phyloP scores from a whole-genome alignment of 23 tunicate species.

The Botrylloides violaceus region DNA sequence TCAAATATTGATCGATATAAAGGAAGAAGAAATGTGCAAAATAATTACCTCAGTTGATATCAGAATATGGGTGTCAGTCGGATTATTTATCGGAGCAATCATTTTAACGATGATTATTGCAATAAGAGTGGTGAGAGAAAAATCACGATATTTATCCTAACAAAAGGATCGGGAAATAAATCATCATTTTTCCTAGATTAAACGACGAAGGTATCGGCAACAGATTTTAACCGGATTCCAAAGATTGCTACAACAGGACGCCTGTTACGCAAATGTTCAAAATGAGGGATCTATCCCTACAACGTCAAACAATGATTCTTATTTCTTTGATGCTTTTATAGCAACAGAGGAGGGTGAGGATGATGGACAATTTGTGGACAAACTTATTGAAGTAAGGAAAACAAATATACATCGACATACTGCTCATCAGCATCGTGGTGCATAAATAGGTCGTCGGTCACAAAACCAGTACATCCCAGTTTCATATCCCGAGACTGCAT shows the following conservation, averaged over 20 bases:
- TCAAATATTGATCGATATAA: neutral
- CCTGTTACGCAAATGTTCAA: constrained; percentile 10
- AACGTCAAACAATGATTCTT: neutral
- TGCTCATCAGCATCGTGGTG: too few relatives aligned
- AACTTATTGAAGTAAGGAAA: constrained; percentile 44
- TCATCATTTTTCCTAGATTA: neutral
- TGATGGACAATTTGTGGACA: constrained; percentile 54
- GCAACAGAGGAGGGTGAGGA: constrained; percentile 26
- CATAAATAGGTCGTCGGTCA: too few relatives aligned
- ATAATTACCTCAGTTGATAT: constrained; percentile 1
- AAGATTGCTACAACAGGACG: constrained; percentile 51
- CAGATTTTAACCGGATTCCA: constrained; percentile 62
- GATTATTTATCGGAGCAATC: constrained; percentile 9
- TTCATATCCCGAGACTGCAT: neutral
- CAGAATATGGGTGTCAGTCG: constrained; percentile 16
- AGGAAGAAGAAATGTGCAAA: neutral
- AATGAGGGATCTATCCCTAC: neutral
- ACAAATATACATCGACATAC: neutral
- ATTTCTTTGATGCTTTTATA: constrained; percentile 72
- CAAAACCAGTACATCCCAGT: too few relatives aligned
- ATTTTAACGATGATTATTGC: neutral
- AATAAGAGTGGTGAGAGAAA: neutral
- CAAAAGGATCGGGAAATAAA: too few relatives aligned
- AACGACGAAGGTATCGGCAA: constrained; percentile 42
- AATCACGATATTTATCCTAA: too few relatives aligned